Conservation (phyloP, 2,113 vertebrate species). For the Trematomus loennbergii region DNA sequence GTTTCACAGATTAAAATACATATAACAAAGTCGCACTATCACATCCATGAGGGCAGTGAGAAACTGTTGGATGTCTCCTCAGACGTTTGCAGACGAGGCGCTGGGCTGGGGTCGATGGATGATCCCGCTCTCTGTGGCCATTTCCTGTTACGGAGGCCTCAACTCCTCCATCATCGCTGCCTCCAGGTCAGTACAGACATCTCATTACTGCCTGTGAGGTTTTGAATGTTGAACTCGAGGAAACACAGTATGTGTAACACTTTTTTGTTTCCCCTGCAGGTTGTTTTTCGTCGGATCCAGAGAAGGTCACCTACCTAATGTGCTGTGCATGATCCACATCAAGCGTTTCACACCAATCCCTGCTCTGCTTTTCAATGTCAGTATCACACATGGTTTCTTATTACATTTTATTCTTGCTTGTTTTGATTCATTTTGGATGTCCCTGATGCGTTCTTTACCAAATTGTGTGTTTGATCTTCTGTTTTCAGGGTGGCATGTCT, state of each 20-base stretch:
- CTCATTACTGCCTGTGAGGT: background rate
- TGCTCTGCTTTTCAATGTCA: constrained; percentile 86
- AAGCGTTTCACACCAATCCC: constrained; percentile 86
- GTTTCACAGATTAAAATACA: too few relatives aligned
- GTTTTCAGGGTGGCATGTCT: constrained; percentile 83
- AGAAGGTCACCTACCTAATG: constrained; percentile 85
- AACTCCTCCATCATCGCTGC: constrained; percentile 88
- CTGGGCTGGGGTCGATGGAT: constrained; percentile 86
- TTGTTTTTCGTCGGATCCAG: constrained; percentile 88
- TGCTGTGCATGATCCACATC: constrained; percentile 87
- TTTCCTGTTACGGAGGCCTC: constrained; percentile 88
- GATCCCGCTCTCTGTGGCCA: constrained; percentile 87
- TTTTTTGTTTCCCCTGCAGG: constrained; percentile 57
- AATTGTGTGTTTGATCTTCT: constrained; percentile 4
- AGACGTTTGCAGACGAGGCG: constrained; percentile 87
- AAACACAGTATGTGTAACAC: background rate
- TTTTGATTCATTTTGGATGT: background rate
- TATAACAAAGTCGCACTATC: too few relatives aligned
- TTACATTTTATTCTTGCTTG: background rate
- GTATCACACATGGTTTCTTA: constrained; percentile 29
- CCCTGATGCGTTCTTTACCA: background rate
- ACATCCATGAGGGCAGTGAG: background rate
- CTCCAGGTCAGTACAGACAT: constrained; percentile 81
- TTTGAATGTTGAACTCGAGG: background rate
- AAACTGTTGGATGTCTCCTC: constrained; percentile 24